phyloP scores from a whole-genome alignment of 2,797 vertebrate species.

The Falco naumanni region DNA sequence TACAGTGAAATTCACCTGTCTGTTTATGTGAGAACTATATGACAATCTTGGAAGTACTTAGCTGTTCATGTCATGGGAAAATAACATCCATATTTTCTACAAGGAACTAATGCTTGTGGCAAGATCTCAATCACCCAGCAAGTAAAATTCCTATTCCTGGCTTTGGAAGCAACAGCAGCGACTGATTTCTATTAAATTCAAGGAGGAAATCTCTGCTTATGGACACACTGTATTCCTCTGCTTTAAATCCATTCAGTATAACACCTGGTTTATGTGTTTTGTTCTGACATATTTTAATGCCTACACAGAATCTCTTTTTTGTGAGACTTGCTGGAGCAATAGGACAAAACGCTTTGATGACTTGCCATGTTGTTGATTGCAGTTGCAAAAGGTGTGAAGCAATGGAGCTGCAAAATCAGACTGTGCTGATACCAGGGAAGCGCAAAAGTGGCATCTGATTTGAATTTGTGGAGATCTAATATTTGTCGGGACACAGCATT shows the following conservation, averaged over 20 bases:
- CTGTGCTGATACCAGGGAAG: not conserved
- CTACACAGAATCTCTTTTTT: not conserved
- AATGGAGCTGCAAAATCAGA: not conserved
- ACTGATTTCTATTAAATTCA: not conserved
- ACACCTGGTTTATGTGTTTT: not conserved
- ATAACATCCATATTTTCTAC: not conserved
- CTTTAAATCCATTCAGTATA: not conserved
- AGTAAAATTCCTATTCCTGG: not conserved
- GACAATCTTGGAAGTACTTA: not conserved
- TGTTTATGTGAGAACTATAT: accelerated
- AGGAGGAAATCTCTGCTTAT: not conserved
- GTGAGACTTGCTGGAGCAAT: not conserved
- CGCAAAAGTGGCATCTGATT: not conserved
- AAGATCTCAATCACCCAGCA: not conserved
- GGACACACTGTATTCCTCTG: not conserved
- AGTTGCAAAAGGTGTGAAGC: not conserved
- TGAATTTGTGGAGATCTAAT: not conserved
- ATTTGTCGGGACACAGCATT: not conserved
- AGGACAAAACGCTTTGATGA: not conserved
- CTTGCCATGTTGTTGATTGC: not conserved
- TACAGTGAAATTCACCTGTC: not conserved
- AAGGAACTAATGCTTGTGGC: not conserved
- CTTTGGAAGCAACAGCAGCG: not conserved
- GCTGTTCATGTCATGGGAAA: not conserved
- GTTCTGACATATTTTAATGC: not conserved